Evolutionary conservation across 2,888 invertebrate species (phyloP).

Genomic region (Ceraclea dissimilis): DNA sequence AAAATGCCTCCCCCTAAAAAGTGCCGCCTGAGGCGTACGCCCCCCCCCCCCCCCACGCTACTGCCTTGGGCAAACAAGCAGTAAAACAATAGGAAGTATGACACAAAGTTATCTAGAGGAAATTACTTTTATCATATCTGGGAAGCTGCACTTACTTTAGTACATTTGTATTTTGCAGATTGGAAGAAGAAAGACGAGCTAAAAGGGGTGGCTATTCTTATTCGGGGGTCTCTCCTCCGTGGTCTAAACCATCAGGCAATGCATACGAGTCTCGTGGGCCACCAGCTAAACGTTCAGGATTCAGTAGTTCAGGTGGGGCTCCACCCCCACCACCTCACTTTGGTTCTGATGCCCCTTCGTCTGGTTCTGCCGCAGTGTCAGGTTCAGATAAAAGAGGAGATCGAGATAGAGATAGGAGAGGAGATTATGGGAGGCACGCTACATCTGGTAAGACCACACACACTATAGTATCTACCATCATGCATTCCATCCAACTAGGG

Average conservation of each 20-base stretch:
- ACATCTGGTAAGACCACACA: conserved; percentile 31
- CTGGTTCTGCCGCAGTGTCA: conserved; percentile 6
- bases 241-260: conserved; percentile 3
- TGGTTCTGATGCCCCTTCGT: conserved; percentile 37
- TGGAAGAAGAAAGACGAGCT: conserved; percentile 51
- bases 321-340: conserved; percentile 9
- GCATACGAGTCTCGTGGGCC: conserved; percentile 6
- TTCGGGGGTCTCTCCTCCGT: conserved; percentile 6
- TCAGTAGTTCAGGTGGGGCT: neutral
- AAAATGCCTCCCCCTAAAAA: no score
- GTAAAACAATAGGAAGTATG: no score
- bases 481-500: no score
- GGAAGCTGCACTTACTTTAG: no score
- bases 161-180: conserved; percentile 34
- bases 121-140: no score
- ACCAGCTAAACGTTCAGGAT: neutral
- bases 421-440: conserved; percentile 38
- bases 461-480: neutral
- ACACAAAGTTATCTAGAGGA: no score
- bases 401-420: conserved; percentile 35
- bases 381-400: conserved; percentile 27
- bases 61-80: no score
- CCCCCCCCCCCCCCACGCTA: no score
- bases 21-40: no score
- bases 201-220: conserved; percentile 36